A percentile compares a stretch with the other conserved stretches of the same genome.
Evolutionary conservation across 1,140 invertebrate genomes (phyloP).

Genomic region (Thalassaphorura encarpata): DNA sequence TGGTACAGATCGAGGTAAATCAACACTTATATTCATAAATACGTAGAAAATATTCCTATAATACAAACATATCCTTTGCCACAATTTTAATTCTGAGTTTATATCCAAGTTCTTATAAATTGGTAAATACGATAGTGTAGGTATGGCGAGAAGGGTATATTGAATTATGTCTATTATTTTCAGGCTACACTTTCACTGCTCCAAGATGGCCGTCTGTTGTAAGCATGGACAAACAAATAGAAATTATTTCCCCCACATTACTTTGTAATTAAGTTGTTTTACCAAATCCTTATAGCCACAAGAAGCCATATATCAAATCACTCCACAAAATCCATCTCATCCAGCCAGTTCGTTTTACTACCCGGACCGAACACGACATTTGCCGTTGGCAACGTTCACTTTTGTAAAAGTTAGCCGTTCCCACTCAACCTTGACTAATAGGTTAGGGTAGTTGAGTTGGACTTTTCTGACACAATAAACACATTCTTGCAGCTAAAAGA

Average conservation of each 20-base stretch:
- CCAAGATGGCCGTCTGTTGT: slow-evolving; percentile 45
- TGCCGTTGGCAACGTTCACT: slow-evolving; percentile 43
- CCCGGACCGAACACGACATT: slow-evolving; percentile 39
- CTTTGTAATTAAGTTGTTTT: background rate
- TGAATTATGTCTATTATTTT: too few relatives aligned
- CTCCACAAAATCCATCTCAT: slow-evolving; percentile 44
- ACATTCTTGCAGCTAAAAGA: background rate
- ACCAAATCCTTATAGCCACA: slow-evolving; percentile 37
- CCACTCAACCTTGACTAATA: background rate
- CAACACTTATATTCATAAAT: too few relatives aligned
- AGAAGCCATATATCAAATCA: slow-evolving; percentile 48
- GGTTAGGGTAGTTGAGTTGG: background rate
- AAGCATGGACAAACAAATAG: background rate
- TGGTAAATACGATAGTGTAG: too few relatives aligned
- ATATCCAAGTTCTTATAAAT: too few relatives aligned
- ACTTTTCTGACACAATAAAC: background rate
- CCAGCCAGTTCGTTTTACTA: slow-evolving; percentile 47
- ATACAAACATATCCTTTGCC: too few relatives aligned
- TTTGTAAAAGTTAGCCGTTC: slow-evolving; percentile 33
- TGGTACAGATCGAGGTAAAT: slow-evolving; percentile 51
- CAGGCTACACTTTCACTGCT: slow-evolving; percentile 51
- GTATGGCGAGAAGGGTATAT: too few relatives aligned
- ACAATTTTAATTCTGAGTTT: too few relatives aligned
- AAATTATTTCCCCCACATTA: background rate
- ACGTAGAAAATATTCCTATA: too few relatives aligned